Evolutionary conservation across 1,140 invertebrate species (phyloP).

Genomic region (Bombus haemorrhoidalis): DNA sequence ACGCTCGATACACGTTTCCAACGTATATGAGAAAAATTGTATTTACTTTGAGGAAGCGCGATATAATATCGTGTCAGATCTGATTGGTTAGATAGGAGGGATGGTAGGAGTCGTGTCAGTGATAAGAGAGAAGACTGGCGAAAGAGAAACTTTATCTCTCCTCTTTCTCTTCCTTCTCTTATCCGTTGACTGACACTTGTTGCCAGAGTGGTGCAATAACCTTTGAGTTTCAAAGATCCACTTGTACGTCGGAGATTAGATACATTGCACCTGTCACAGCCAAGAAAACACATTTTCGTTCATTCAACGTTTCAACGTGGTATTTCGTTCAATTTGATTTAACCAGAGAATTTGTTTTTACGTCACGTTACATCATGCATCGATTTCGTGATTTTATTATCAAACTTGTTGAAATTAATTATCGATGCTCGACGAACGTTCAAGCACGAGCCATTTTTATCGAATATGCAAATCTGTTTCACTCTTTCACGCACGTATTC

Average conservation of each 20-base stretch:
- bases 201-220: constrained; percentile 46
- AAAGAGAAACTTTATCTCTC: constrained; percentile 8
- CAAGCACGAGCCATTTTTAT: no score
- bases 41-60: constrained; percentile 21
- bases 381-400: no score
- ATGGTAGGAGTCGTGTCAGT: neutral
- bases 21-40: neutral
- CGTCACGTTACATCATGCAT: no score
- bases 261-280: neutral
- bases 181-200: constrained; percentile 56
- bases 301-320: no score
- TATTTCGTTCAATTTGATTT: no score
- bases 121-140: constrained; percentile 32
- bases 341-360: no score
- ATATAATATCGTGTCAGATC: constrained; percentile 2
- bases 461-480: no score
- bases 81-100: constrained; percentile 52
- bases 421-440: no score
- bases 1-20: neutral
- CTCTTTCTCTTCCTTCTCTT: neutral
- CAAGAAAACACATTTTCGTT: neutral
- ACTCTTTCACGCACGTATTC: no score
- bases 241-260: neutral
- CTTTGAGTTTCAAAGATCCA: neutral
- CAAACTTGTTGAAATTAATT: no score